Evolutionary conservation across 2,797 vertebrate species (phyloP), one percentile per base, ranked within the genome.

Genomic region (Loris lydekkerianus): DNA sequence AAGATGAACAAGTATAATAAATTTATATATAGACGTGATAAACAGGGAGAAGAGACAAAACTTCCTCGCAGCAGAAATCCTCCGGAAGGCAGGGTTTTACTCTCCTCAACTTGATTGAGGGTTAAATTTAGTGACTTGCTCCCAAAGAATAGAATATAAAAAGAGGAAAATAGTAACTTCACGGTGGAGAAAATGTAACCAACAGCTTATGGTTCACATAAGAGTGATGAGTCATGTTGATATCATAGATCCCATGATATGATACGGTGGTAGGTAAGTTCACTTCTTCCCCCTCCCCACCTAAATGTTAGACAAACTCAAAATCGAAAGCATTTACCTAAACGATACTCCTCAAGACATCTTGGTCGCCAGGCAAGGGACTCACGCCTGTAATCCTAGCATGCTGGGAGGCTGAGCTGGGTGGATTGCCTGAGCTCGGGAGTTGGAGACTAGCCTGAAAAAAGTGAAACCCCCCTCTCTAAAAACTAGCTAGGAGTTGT

Each of bases 1-100:
- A 85, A 84, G 94, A 91, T 90, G 76, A 90, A 27, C 46, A 75
- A 40, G 72, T 83, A 70, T 46, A 70, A 53, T 4, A 86, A 72
- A 31, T 63, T 23, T 27, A 89, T 40, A 58, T 15, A 86, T 21
- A 43, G 40, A 81, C 60, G 56, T 63, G 73, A 58, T 43, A 70
- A 95, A 67, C 8, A 84, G 14, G 29, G 27, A 77, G 17, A 87
- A 72, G 73, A 91, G 46, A 80, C 2, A 67, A 89, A 91, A 73
- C 25, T 69, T 86, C 31, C 49, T 89, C 58, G 53, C 0, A 72
- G 72, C 85, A 87, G n/a, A 91, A 88, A 84, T 53, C 25, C n/a
- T 86, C 49, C 13, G 63, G 8, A 3, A 96, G 46, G 7, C 67
- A 25, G 58, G 86, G 25, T 75, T 92, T 70, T 70, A 34, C 25